Percentiles rank a stretch among this genome's conserved stretches.
phyloP scores from a whole-genome alignment of 2,888 invertebrate species.

The Pemphredon lugubris region DNA sequence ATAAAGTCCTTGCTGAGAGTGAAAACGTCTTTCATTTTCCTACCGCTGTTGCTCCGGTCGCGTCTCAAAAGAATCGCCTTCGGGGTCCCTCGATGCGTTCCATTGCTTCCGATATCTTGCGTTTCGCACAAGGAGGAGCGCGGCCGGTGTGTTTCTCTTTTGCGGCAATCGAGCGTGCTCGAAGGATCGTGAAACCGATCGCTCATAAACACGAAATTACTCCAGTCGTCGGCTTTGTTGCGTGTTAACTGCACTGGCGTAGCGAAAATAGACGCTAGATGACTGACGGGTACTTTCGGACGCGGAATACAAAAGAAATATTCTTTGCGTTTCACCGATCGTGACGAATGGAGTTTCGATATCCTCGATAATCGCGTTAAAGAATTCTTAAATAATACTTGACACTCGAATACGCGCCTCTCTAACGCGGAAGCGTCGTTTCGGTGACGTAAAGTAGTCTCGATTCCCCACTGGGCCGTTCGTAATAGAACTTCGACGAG shows the following conservation, averaged over 20 bases:
- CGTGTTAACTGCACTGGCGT: constrained; percentile 34
- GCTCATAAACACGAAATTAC: constrained; percentile 51
- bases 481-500: no score
- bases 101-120: constrained; percentile 15
- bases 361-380: no score
- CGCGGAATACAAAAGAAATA: no score
- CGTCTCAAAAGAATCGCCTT: neutral
- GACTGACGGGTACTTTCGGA: no score
- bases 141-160: constrained; percentile 26
- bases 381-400: no score
- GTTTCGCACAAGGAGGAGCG: constrained; percentile 7
- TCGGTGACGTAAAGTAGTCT: no score
- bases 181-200: constrained; percentile 54
- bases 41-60: neutral
- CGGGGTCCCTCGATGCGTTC: constrained; percentile 8
- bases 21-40: constrained; percentile 63
- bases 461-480: no score
- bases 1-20: constrained; percentile 72
- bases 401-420: no score
- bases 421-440: no score
- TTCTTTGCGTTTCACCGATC: no score
- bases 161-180: constrained; percentile 27
- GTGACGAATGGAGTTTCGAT: no score
- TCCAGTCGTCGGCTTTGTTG: constrained; percentile 38
- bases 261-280: no score